Percentiles rank a stretch among this genome's conserved stretches.
Evolutionary conservation across 2,113 vertebrate genomes (phyloP).

Genomic region (Podarcis raffonei): DNA sequence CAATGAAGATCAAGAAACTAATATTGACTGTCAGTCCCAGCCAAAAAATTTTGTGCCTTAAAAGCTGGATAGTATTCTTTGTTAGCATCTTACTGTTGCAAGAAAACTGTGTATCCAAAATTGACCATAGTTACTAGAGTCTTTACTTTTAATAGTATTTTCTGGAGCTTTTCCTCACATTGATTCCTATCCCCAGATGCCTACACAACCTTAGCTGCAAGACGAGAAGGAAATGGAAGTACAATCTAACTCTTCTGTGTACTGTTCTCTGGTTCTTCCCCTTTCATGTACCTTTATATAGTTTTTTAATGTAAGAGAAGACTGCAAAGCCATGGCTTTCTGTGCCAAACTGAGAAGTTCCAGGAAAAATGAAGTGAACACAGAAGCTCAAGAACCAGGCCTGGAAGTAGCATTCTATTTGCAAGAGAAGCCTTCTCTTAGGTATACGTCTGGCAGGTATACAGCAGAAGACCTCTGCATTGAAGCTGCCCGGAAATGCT

Average conservation of each 20-base stretch:
- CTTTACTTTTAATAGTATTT: neutral
- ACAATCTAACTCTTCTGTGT: neutral
- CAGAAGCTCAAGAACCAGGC: slow-evolving; percentile 76
- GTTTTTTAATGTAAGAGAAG: slow-evolving; percentile 86
- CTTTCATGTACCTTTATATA: slow-evolving; percentile 44
- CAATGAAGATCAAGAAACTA: neutral
- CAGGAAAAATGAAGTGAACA: slow-evolving; percentile 76
- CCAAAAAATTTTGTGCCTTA: neutral
- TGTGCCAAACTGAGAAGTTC: slow-evolving; percentile 94
- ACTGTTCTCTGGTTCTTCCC: neutral
- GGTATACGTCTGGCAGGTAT: slow-evolving; percentile 80
- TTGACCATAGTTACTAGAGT: neutral
- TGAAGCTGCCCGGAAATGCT: slow-evolving; percentile 85
- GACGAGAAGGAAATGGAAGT: neutral
- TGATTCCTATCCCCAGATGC: neutral
- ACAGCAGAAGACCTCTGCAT: slow-evolving; percentile 89
- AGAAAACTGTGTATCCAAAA: neutral
- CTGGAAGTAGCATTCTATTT: slow-evolving; percentile 89
- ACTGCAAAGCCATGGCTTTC: slow-evolving; percentile 92
- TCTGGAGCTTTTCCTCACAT: neutral
- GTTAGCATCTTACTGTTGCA: neutral
- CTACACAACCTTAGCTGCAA: neutral
- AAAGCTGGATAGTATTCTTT: neutral
- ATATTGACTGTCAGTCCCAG: neutral
- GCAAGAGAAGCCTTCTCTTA: slow-evolving; percentile 75